Percentiles rank a stretch among this genome's conserved stretches.
Conservation (phyloP, 2,888 invertebrate species). For the Agelastica alni region DNA sequence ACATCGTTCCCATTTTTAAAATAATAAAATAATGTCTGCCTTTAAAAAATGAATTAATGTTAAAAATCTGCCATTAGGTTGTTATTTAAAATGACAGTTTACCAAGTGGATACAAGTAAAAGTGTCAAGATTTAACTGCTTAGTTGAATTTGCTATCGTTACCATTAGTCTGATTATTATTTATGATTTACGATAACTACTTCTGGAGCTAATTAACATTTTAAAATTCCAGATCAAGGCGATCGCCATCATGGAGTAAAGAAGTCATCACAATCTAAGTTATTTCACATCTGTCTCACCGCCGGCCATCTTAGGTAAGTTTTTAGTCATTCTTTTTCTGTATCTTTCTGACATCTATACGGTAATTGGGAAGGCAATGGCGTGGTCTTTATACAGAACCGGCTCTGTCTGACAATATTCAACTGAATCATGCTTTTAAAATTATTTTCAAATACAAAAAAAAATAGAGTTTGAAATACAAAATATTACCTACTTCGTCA, state of each 20-base stretch:
- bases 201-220: constrained; percentile 32
- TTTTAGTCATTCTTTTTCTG: constrained; percentile 39
- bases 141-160: background rate
- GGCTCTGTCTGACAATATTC: too few species aligned
- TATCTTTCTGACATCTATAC: constrained; percentile 7
- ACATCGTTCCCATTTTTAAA: too few species aligned
- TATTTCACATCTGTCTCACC: constrained; percentile 49
- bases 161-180: constrained; percentile 19
- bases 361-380: constrained; percentile 51
- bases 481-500: too few species aligned
- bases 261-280: constrained; percentile 45
- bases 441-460: too few species aligned
- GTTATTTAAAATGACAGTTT: too few species aligned
- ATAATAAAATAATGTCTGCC: too few species aligned
- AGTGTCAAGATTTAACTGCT: too few species aligned
- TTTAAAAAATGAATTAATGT: too few species aligned
- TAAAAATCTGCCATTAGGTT: too few species aligned
- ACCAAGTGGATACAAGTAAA: too few species aligned
- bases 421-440: too few species aligned
- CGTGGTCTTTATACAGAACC: constrained; percentile 44
- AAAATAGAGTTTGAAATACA: too few species aligned
- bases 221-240: constrained; percentile 41
- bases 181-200: constrained; percentile 28
- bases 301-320: constrained; percentile 55
- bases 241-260: constrained; percentile 49